Evolutionary conservation across 2,888 invertebrate genomes (phyloP), one percentile per base, ranked within the genome.

Genomic region (Athrips mouffetella): DNA sequence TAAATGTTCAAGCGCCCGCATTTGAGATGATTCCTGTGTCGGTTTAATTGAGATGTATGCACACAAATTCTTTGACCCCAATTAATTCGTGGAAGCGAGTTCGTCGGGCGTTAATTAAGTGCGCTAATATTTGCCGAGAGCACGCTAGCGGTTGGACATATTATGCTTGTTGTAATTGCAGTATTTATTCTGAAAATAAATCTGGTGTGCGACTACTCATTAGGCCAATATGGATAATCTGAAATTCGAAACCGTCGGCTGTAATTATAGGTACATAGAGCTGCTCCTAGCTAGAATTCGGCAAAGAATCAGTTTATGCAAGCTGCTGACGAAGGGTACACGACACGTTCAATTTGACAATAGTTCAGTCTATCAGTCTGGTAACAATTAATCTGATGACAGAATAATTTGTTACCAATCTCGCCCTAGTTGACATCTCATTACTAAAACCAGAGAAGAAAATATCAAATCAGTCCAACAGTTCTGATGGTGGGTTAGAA

Each of bases 11-110:
- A 57, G 54, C 50, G 56, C 59, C 62, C 57, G 61, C 55, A 57
- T 61, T 57, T 61, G 60, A 62, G 67, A 70, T 66, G 71, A 70
- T 67, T 70, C 63, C 64, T 60, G 61, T 61, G 67, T 68, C 66
- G 20, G 61, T 76, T 83, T 80, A 84, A 86, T 86, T 85, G 82
- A 84, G 78, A 80, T 69, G 80, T 80, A 79, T 86, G 81, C 84
- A 83, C 77, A 78, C 76, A 79, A 82, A 85, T 79, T 82, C 76
- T 84, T 83, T 84, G 79, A 79, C 85, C 84, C 76, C 78, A 85
- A 85, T 86, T 84, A 84, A 79, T 80, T 85, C 84, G 77, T 78
- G 80, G 83, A 87, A 85, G 74, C 71, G 75, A 73, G 72, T 76
- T 74, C 70, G 76, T 71, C 72, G 75, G 65, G 73, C 73, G 75